phyloP scores from a whole-genome alignment of 2,888 invertebrate genomes.

The Pemphredon lugubris region DNA sequence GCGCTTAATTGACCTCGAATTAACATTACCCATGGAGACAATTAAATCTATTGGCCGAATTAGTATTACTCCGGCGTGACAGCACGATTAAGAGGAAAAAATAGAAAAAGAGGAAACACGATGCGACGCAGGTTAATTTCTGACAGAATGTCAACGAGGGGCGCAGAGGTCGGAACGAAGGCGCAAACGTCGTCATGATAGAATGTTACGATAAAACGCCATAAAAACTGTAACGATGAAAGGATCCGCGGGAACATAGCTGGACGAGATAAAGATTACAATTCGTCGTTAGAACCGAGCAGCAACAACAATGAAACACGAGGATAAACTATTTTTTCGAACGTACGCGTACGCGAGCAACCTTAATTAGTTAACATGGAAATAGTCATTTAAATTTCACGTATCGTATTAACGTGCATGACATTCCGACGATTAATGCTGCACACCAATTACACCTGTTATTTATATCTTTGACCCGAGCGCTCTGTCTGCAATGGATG shows the following conservation, averaged over 20 bases:
- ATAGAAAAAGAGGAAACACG: not conserved
- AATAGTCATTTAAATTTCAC: conserved; percentile 10
- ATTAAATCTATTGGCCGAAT: conserved; percentile 38
- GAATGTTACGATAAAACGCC: not conserved
- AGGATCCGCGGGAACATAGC: conserved; percentile 7
- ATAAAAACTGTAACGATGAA: conserved; percentile 10
- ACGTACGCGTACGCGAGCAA: too few relatives aligned
- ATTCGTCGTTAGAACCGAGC: too few relatives aligned
- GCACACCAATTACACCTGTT: conserved; percentile 10
- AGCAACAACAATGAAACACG: too few relatives aligned
- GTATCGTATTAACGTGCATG: not conserved
- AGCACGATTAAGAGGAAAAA: not conserved
- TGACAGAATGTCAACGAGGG: not conserved
- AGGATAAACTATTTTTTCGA: too few relatives aligned
- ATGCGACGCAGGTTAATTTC: not conserved
- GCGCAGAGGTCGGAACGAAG: conserved; percentile 9
- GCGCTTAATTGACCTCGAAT: conserved; percentile 45
- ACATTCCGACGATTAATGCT: conserved; percentile 1
- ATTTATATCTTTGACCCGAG: conserved; percentile 9
- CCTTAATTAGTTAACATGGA: not conserved
- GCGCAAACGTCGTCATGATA: conserved; percentile 3
- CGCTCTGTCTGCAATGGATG: too few relatives aligned
- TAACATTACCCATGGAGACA: conserved; percentile 30
- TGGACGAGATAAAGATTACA: conserved; percentile 1
- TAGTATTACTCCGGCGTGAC: conserved; percentile 9